phyloP scores from a whole-genome alignment of 1,140 invertebrate species.

The Drosophila insularis region DNA sequence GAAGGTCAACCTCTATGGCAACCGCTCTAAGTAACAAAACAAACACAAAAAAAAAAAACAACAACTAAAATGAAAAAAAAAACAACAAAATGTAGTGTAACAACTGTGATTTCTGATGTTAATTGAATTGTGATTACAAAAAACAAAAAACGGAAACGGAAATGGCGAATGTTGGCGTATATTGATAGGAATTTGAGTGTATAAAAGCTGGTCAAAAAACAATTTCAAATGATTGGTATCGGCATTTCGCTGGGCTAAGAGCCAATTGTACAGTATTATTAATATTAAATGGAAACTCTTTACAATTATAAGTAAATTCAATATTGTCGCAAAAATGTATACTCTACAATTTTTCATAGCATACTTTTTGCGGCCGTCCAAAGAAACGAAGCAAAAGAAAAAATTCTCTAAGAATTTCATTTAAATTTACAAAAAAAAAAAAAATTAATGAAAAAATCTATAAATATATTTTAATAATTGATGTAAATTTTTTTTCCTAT shows the following conservation, averaged over 20 bases:
- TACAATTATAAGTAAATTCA: background rate
- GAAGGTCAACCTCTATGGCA: conserved; percentile 45
- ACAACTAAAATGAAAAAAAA: background rate
- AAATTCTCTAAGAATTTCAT: conserved; percentile 7
- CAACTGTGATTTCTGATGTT: conserved; percentile 67
- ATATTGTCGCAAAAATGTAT: conserved; percentile 13
- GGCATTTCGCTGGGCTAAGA: conserved; percentile 28
- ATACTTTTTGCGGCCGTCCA: background rate
- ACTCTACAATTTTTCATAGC: background rate
- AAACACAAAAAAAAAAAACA: conserved; percentile 2
- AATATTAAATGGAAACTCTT: background rate
- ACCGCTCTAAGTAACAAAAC: conserved; percentile 41
- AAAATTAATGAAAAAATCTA: background rate
- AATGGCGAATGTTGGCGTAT: conserved; percentile 19
- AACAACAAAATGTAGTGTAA: conserved; percentile 13
- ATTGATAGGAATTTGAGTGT: conserved; percentile 20
- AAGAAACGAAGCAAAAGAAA: background rate
- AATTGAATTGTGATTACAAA: conserved; percentile 72
- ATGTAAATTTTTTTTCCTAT: background rate
- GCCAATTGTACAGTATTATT: conserved; percentile 70
- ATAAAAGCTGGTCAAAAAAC: conserved; percentile 25
- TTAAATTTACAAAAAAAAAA: background rate
- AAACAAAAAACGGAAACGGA: background rate
- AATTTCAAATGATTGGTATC: background rate
- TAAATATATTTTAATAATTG: conserved; percentile 7